Conservation (phyloP, 2,797 vertebrate genomes). For the Holocentrus rufus region DNA sequence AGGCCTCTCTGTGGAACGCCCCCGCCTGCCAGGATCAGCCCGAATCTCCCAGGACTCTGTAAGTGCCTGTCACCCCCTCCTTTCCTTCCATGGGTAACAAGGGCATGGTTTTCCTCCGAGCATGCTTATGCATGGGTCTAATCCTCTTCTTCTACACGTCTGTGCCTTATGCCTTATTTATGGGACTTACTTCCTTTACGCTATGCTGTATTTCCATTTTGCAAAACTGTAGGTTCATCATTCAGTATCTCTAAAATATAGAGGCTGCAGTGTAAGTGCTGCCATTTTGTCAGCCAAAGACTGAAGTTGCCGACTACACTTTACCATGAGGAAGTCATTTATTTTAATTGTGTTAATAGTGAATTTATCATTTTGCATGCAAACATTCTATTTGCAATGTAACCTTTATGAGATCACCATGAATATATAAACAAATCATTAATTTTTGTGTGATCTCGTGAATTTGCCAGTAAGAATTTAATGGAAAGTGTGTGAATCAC, state of each 20-base stretch:
- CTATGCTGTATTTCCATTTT: not conserved
- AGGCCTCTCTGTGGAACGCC: slow-evolving; percentile 57
- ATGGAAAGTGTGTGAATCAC: slow-evolving; percentile 23
- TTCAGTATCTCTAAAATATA: slow-evolving; percentile 1
- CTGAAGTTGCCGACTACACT: slow-evolving; percentile 33
- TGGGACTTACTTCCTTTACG: not conserved
- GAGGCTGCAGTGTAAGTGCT: slow-evolving; percentile 29
- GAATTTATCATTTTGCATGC: slow-evolving; percentile 50
- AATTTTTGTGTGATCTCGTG: slow-evolving; percentile 56
- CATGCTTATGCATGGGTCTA: not conserved
- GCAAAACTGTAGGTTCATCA: slow-evolving; percentile 8
- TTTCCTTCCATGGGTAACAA: slow-evolving; percentile 50
- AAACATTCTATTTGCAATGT: slow-evolving; percentile 45
- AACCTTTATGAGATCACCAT: slow-evolving; percentile 39
- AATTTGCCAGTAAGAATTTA: slow-evolving; percentile 35
- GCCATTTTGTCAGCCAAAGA: not conserved
- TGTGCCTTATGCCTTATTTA: not conserved
- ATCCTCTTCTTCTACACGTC: slow-evolving; percentile 18
- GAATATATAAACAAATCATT: slow-evolving; percentile 38
- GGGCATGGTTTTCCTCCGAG: slow-evolving; percentile 10
- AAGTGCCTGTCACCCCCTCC: slow-evolving; percentile 46
- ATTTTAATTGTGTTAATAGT: slow-evolving; percentile 57
- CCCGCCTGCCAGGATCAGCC: slow-evolving; percentile 46
- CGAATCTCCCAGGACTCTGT: slow-evolving; percentile 35
- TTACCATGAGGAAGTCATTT: slow-evolving; percentile 51